Evolutionary conservation across 1,140 invertebrate genomes (phyloP).

Genomic region (Dendroctonus valens): DNA sequence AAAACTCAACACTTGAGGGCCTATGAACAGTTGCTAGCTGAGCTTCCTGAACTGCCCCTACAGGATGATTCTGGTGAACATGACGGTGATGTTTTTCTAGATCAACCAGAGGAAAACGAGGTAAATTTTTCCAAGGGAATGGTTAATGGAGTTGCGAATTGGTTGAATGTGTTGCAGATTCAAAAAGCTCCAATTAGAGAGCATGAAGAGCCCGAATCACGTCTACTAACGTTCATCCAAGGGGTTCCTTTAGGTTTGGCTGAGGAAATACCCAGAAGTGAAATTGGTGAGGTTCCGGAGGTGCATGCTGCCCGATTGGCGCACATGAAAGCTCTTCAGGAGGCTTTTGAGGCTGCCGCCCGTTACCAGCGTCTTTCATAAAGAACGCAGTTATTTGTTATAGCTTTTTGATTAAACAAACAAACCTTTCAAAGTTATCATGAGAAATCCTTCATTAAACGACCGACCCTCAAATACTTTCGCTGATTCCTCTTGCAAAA

Average conservation of each 20-base stretch:
- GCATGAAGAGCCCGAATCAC: no score
- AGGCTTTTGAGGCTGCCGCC: slow-evolving; percentile 8
- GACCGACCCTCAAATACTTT: background rate
- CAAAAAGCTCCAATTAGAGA: no score
- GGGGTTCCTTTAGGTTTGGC: slow-evolving; percentile 7
- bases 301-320: slow-evolving; percentile 32
- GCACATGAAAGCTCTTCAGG: slow-evolving; percentile 27
- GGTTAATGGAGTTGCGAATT: no score
- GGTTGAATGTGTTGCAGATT: no score
- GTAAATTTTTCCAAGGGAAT: no score
- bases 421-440: background rate
- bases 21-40: slow-evolving; percentile 14
- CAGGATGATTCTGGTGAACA: slow-evolving; percentile 19
- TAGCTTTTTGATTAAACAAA: background rate
- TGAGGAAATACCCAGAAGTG: slow-evolving; percentile 31
- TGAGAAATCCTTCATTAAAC: background rate
- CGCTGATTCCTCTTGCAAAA: background rate
- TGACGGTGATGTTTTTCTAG: background rate
- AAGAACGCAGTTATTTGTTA: background rate
- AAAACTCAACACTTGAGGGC: slow-evolving; percentile 23
- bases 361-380: background rate
- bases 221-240: no score
- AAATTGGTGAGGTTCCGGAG: slow-evolving; percentile 31
- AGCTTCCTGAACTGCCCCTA: slow-evolving; percentile 24
- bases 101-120: no score